A percentile compares a stretch with the other conserved stretches of the same genome.
Conservation (phyloP, 2,888 invertebrate genomes). For the Isoperla grammatica region DNA sequence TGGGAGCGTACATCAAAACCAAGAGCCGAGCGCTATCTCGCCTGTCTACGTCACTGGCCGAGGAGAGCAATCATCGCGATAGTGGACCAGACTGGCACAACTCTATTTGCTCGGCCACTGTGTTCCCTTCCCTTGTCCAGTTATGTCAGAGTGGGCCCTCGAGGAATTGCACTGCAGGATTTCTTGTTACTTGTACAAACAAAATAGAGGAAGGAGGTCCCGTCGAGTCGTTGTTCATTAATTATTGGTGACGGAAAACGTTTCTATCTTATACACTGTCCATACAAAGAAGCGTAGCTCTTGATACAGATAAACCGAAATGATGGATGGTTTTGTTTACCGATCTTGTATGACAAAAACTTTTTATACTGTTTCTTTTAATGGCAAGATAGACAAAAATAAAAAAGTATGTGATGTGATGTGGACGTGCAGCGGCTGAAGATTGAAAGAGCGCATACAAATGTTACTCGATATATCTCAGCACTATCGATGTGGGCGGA, state of each 20-base stretch:
- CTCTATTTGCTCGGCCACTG: background rate
- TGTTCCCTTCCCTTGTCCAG: background rate
- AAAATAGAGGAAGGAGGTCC: background rate
- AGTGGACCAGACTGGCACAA: constrained; percentile 4
- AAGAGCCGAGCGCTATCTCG: too few relatives aligned
- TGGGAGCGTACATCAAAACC: background rate
- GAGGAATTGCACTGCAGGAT: background rate
- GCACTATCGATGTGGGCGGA: too few relatives aligned
- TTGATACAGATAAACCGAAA: too few relatives aligned
- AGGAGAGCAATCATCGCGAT: background rate
- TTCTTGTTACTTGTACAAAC: constrained; percentile 1
- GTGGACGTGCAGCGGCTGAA: too few relatives aligned
- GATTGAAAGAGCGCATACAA: background rate
- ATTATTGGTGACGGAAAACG: background rate
- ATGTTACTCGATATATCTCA: background rate
- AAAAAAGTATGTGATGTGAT: too few relatives aligned
- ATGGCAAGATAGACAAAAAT: too few relatives aligned
- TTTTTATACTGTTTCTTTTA: too few relatives aligned
- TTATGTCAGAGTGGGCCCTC: background rate
- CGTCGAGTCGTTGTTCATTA: background rate
- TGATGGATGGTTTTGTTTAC: too few relatives aligned
- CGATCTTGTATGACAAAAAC: too few relatives aligned
- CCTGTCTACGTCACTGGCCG: too few relatives aligned
- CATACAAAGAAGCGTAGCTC: background rate
- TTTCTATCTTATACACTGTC: background rate